Conservation (phyloP, 2,888 invertebrate genomes). For the Charanyca ferruginea region DNA sequence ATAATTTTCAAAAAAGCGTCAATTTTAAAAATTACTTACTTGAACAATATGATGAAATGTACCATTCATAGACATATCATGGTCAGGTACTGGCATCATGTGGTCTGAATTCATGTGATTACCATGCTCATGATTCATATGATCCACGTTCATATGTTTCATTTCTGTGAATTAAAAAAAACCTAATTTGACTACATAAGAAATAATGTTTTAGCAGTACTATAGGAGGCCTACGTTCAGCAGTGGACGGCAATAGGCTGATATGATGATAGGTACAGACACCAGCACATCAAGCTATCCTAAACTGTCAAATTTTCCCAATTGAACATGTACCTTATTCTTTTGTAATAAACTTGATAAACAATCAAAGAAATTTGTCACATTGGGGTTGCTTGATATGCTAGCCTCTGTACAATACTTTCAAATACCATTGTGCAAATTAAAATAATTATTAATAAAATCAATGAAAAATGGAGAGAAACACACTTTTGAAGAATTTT, state of each 20-base stretch:
- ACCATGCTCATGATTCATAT: constrained; percentile 69
- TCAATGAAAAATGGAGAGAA: neutral
- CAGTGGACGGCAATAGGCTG: no score
- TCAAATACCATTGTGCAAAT: neutral
- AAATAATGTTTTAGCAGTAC: neutral
- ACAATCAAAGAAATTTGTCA: no score
- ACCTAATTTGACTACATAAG: neutral
- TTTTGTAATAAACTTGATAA: no score
- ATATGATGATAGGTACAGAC: no score
- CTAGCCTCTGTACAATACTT: neutral
- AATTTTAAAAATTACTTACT: constrained; percentile 34
- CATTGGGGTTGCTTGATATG: no score
- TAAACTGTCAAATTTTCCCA: no score
- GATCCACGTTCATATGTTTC: constrained; percentile 71
- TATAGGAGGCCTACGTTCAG: no score
- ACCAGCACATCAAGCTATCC: no score
- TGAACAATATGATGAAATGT: constrained; percentile 59
- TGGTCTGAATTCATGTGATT: constrained; percentile 66
- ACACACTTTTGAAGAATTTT: neutral
- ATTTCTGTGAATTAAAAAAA: constrained; percentile 54
- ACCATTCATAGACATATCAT: constrained; percentile 68
- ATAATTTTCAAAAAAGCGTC: no score
- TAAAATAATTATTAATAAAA: constrained; percentile 6
- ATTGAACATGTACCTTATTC: no score
- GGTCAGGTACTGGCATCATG: constrained; percentile 60